Evolutionary conservation across 2,888 invertebrate genomes (phyloP), one percentile per base, ranked within the genome.

Genomic region (Anorthoa munda): DNA sequence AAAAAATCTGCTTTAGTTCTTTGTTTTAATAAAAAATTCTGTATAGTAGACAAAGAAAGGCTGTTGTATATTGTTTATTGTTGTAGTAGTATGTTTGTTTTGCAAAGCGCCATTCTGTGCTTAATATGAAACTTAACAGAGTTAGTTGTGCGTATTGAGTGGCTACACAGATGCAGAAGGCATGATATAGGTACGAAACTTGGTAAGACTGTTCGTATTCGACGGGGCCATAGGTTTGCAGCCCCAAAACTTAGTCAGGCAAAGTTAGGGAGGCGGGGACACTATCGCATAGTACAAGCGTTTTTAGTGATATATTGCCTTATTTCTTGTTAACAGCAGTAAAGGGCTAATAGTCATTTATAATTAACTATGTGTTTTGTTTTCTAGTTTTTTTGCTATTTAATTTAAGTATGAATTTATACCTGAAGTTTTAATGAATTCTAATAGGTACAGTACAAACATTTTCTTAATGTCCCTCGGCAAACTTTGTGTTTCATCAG

Each of bases 101-200:
- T 18, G 58, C 48, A 61, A 73, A 55, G 31, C 12, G 26, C 21
- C 46, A 55, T 72, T 66, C 55, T 70, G 59, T 72, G 58, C 53
- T 66, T 63, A 66, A 74, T 75, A 67, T 60, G 59, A 73, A 84
- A 75, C 73, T 74, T 82, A 75, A 67, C 72, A 58, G 58, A 15
- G 50, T 60, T 72, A 64, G 71, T 77, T 74, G 21, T 66, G 53
- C 68, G 78, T 71, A 81, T 85, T 84, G 83, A 81, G 81, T 72
- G 55, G 76, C 75, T 81, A 76, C 77, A 81, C 82, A 86, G 86
- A 86, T 87, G 87, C 82, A 83, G 69, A 81, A 79, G 83, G 79
- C 86, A 84, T 85, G 83, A 85, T 86, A 82, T 82, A 82, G 75
- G 66, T 65, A 75, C 67, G 69, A 83, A 88, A 87, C 84, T 88